Base-by-base conservation (phyloP, 1,140 invertebrate species). In the Scaptomyza montana region DNA sequence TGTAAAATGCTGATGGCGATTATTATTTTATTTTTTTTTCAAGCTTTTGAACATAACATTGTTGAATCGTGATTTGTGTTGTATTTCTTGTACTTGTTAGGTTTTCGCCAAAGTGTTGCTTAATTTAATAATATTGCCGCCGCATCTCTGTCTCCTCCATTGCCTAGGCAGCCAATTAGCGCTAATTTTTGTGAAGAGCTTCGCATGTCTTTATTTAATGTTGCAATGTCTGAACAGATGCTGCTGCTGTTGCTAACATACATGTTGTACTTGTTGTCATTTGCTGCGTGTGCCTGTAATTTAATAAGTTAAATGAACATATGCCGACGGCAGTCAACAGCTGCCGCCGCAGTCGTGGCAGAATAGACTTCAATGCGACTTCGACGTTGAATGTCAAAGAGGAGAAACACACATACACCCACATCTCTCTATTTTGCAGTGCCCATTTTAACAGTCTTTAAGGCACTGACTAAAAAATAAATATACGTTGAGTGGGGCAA, bases 261-360 rank as follows among this genome's bases (percentile, higher is more conserved):
- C 69, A 28, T 72, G 64, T 49, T 60, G 56, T 57, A 43, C 39
- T 53, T 49, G 46, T 43, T 62, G 50, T 61, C 71, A 45, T 64
- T 25, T 59, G 49, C 28, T 74, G 78, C 53, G 64, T 72, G 80
- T 77, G 81, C 43, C 56, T 19, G 79, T 89, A 87, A 87, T 82
- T 89, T 87, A 87, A 87, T 87, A 82, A 82, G 89, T 87, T 89
- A 89, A 87, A 87, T 87, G 82, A 87, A 87, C 84, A 87, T 89
- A 87, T 87, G 82, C 75, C 69, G 68, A 65, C 59, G 63, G 46
- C 63, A 53, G 67, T 59, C 46, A 63, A 33, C 43, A 50, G 30
- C 30, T 57, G 59, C 50, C 30, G 25, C 28, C 30, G 25, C 28
- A 65, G 68, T 56, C 50, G 56, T 73, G 56, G 50, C 19, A 68